Conservation (phyloP, 2,113 vertebrate species). For the Cettia cetti region DNA sequence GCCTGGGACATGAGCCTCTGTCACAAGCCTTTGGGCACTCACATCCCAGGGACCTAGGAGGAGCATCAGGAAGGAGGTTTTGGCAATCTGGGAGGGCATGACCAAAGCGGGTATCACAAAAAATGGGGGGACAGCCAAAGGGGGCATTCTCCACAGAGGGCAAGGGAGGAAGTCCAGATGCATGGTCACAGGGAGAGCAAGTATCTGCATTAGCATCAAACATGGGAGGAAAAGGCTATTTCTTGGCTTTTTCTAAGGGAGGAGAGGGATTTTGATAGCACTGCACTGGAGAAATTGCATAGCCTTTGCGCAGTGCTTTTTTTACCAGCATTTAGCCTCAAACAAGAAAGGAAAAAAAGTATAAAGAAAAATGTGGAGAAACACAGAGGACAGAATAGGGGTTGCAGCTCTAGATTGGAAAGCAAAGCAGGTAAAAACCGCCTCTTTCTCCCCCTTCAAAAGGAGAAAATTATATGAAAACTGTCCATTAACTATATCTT, state of each 20-base stretch:
- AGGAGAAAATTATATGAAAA: slow-evolving; percentile 30
- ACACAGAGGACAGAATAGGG: background rate
- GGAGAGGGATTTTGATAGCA: background rate
- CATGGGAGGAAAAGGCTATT: background rate
- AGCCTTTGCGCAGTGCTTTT: background rate
- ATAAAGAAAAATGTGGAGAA: background rate
- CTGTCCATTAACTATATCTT: slow-evolving; percentile 45
- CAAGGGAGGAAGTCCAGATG: background rate
- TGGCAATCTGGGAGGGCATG: background rate
- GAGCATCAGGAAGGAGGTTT: background rate
- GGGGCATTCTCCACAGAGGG: fast-evolving
- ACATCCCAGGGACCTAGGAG: fast-evolving
- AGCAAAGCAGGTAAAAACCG: background rate
- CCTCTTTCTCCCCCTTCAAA: background rate
- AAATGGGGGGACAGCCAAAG: background rate
- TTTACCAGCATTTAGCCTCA: background rate
- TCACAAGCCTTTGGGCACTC: background rate
- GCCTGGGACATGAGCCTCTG: background rate
- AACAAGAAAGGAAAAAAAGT: background rate
- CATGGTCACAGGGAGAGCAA: fast-evolving
- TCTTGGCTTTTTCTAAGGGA: background rate
- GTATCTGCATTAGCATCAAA: background rate
- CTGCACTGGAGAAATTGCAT: background rate
- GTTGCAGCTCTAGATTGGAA: background rate
- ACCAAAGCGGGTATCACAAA: fast-evolving